A percentile compares a stretch with the other conserved stretches of the same genome.
phyloP scores from a whole-genome alignment of 2,888 invertebrate genomes.

The Melinaea menophilus region DNA sequence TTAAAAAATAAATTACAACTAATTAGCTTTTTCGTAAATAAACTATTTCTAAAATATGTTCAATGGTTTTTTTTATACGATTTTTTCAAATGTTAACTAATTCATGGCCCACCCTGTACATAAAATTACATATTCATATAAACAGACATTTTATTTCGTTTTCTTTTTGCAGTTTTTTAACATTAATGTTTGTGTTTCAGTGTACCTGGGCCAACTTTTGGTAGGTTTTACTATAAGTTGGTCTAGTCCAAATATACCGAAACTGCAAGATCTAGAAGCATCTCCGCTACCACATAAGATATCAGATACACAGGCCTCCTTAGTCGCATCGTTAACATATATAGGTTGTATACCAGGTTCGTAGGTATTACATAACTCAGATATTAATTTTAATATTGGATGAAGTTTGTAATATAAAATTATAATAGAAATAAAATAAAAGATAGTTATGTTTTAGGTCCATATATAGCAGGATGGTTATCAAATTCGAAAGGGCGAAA shows the following conservation, averaged over 20 bases:
- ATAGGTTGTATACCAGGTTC: constrained; percentile 41
- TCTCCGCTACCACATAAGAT: constrained; percentile 37
- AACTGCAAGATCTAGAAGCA: constrained; percentile 38
- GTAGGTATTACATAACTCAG: background rate
- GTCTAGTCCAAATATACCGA: constrained; percentile 43
- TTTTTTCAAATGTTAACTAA: too few species aligned
- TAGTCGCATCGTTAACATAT: constrained; percentile 39
- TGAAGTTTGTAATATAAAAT: too few species aligned
- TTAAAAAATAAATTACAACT: too few species aligned
- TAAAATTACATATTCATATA: too few species aligned
- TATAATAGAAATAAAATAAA: too few species aligned
- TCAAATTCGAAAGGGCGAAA: constrained; percentile 45
- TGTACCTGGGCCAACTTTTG: constrained; percentile 40
- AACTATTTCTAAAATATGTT: too few species aligned
- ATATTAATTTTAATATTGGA: too few species aligned
- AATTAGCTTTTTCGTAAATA: too few species aligned
- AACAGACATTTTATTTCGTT: too few species aligned
- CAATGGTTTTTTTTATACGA: too few species aligned
- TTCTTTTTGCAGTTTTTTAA: too few species aligned
- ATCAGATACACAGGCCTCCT: constrained; percentile 34
- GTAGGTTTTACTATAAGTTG: constrained; percentile 42
- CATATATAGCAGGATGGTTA: constrained; percentile 41
- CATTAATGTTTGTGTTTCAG: constrained; percentile 32
- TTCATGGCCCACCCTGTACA: too few species aligned
- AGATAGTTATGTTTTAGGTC: constrained; percentile 37